Percentiles rank a stretch among this genome's conserved stretches.
phyloP scores from a whole-genome alignment of 2,113 vertebrate species.

The Prochilodus magdalenae region DNA sequence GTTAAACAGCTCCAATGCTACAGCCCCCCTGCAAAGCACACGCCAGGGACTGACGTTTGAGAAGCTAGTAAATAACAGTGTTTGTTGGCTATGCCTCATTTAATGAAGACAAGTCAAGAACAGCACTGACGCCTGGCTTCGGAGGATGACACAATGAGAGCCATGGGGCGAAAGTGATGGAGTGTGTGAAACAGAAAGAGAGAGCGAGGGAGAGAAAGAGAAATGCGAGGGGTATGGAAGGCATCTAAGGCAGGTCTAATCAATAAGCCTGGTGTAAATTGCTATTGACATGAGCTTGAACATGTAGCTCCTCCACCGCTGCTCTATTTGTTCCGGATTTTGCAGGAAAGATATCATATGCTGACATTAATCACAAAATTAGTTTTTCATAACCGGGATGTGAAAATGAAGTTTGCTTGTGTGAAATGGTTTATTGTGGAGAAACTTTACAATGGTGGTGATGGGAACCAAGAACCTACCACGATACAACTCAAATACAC shows the following conservation, averaged over 20 bases:
- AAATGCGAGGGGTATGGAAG: background rate
- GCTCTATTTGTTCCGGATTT: too few species aligned
- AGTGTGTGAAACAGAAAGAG: too few species aligned
- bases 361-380: too few species aligned
- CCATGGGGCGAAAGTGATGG: conserved; percentile 22
- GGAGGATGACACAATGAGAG: conserved; percentile 6
- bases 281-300: conserved; percentile 19
- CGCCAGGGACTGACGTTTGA: background rate
- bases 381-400: too few species aligned
- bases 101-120: conserved; percentile 43
- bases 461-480: too few species aligned
- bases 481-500: too few species aligned
- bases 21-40: too few species aligned
- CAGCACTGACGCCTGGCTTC: background rate
- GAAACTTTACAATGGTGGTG: too few species aligned
- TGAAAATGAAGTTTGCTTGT: too few species aligned
- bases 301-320: background rate
- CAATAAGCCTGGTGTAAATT: conserved; percentile 34
- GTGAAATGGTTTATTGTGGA: too few species aligned
- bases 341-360: background rate
- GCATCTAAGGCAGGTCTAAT: conserved; percentile 1
- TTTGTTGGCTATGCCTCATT: conserved; percentile 46
- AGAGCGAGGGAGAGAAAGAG: conserved; percentile 4
- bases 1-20: too few species aligned
- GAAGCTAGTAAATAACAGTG: conserved; percentile 44